Evolutionary conservation across 2,797 vertebrate genomes (phyloP).

Genomic region (Hyperoplus immaculatus): DNA sequence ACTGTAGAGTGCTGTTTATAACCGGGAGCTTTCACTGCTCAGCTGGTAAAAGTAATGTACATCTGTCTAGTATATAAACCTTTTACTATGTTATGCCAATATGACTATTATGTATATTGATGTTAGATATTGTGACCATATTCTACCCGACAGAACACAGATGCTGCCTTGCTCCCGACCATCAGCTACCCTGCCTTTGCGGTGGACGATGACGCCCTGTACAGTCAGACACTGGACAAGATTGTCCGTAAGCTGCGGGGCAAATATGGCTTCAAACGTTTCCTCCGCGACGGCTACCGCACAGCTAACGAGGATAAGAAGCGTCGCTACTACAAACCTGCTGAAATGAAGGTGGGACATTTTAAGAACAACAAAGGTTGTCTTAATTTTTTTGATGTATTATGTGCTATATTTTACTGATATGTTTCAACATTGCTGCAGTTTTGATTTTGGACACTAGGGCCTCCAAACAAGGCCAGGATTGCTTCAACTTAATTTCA

Average conservation of each 20-base stretch:
- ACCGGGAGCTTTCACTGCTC: not conserved
- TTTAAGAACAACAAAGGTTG: no score
- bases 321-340: constrained; percentile 93
- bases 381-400: not conserved
- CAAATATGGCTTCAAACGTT: constrained; percentile 96
- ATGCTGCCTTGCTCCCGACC: constrained; percentile 94
- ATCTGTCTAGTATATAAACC: not conserved
- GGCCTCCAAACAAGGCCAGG: not conserved
- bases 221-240: constrained; percentile 95
- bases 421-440: not conserved
- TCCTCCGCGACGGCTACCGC: constrained; percentile 94
- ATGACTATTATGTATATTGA: no score
- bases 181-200: constrained; percentile 99
- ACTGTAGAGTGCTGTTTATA: not conserved
- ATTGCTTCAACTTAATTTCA: not conserved
- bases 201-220: constrained; percentile 95
- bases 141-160: constrained; percentile 89
- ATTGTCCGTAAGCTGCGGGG: constrained; percentile 94
- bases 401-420: not conserved
- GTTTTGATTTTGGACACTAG: not conserved
- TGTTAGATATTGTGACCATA: not conserved
- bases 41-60: not conserved
- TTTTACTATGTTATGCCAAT: not conserved
- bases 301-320: constrained; percentile 93
- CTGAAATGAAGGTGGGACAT: constrained; percentile 94